A percentile compares a stretch with the other conserved stretches of the same genome.
Evolutionary conservation across 2,888 invertebrate genomes (phyloP).

Genomic region (Bombylius major): DNA sequence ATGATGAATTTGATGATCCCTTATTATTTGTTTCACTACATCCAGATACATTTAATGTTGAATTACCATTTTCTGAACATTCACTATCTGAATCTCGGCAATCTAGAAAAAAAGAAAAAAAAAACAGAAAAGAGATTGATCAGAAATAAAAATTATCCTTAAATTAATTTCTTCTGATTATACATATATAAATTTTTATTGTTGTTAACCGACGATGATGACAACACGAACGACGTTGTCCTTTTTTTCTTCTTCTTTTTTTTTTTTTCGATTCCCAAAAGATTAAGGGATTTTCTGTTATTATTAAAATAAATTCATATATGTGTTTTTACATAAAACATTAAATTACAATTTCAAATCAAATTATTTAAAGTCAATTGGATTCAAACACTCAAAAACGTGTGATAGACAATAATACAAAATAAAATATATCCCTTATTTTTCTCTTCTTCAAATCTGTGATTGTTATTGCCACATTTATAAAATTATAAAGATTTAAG

Average conservation of each 20-base stretch:
- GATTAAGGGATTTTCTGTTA: neutral
- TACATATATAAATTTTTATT: too few relatives aligned
- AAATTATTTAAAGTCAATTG: conserved; percentile 11
- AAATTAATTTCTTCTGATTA: too few relatives aligned
- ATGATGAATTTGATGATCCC: neutral
- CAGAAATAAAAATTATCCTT: too few relatives aligned
- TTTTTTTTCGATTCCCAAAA: neutral
- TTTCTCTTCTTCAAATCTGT: too few relatives aligned
- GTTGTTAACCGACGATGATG: too few relatives aligned
- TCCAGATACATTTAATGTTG: conserved; percentile 6
- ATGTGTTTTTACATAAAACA: neutral
- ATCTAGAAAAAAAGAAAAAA: neutral
- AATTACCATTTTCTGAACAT: conserved; percentile 31
- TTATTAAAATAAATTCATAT: neutral
- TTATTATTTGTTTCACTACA: conserved; percentile 2
- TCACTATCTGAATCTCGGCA: conserved; percentile 19
- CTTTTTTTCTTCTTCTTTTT: too few relatives aligned
- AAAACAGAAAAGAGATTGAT: neutral
- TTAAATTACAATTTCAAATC: conserved; percentile 1
- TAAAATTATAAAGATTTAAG: too few relatives aligned
- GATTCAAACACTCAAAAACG: neutral
- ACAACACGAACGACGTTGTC: too few relatives aligned
- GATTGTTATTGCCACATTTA: too few relatives aligned
- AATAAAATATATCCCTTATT: too few relatives aligned
- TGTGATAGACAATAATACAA: neutral